Percentiles rank a stretch among this genome's conserved stretches.
Evolutionary conservation across 2,113 vertebrate genomes (phyloP).

Genomic region (Dipodomys stephensi): DNA sequence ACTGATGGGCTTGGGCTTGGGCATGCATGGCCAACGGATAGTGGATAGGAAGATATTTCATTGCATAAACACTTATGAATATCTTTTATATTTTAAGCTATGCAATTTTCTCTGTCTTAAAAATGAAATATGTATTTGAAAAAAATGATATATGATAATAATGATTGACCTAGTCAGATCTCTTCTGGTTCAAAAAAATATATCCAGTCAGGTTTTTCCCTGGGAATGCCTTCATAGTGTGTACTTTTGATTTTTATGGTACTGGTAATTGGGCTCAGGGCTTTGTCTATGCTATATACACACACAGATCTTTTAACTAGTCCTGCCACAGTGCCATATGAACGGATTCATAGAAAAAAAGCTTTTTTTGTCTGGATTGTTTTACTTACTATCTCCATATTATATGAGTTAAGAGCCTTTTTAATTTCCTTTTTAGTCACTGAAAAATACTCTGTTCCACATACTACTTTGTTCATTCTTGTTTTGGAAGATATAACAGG

Average conservation of each 20-base stretch:
- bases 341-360: slow-evolving; percentile 34
- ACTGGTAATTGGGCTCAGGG: neutral
- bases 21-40: neutral
- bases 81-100: slow-evolving; percentile 56
- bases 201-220: neutral
- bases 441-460: neutral
- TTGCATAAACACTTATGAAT: slow-evolving; percentile 16
- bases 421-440: neutral
- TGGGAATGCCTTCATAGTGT: slow-evolving; percentile 44
- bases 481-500: neutral
- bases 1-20: slow-evolving; percentile 21
- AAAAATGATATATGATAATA: neutral
- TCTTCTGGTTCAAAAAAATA: slow-evolving; percentile 13
- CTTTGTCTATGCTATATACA: neutral
- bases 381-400: slow-evolving; percentile 34
- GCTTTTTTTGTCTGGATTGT: slow-evolving; percentile 1
- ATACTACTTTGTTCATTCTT: slow-evolving; percentile 41
- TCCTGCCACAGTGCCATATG: neutral
- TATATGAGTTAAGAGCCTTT: slow-evolving; percentile 20
- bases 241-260: neutral
- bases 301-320: neutral
- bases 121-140: slow-evolving; percentile 56
- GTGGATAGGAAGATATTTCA: neutral
- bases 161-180: slow-evolving; percentile 35
- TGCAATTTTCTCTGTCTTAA: slow-evolving; percentile 42